phyloP scores from a whole-genome alignment of 2,113 vertebrate genomes.

The Physeter macrocephalus region DNA sequence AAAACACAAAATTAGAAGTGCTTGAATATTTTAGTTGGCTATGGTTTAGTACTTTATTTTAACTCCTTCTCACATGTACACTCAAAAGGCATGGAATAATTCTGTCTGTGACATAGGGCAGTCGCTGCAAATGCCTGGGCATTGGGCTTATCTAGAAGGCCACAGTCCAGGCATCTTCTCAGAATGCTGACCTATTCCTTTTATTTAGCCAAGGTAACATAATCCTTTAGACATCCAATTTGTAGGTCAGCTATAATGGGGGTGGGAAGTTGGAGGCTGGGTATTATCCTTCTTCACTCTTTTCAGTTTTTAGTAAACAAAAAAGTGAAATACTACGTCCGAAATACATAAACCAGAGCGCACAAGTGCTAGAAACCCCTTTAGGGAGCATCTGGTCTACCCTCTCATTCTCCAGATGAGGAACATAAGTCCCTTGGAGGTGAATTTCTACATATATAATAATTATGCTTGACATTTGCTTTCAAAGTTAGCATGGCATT shows the following conservation, averaged over 20 bases:
- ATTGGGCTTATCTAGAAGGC: neutral
- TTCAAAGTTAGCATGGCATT: slow-evolving; percentile 44
- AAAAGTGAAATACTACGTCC: slow-evolving; percentile 15
- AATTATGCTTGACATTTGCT: slow-evolving; percentile 27
- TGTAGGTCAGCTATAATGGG: neutral
- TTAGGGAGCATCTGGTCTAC: slow-evolving; percentile 33
- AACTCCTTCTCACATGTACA: neutral
- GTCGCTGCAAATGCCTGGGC: neutral
- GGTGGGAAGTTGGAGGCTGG: neutral
- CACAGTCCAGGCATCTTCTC: neutral
- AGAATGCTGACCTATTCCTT: neutral
- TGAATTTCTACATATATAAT: slow-evolving; percentile 11
- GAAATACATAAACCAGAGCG: slow-evolving; percentile 31
- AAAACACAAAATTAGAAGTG: neutral
- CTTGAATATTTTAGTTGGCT: neutral
- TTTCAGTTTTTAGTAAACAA: slow-evolving; percentile 38
- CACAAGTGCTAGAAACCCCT: neutral
- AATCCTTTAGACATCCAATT: slow-evolving; percentile 6
- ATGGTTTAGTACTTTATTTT: neutral
- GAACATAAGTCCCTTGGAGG: slow-evolving; percentile 4
- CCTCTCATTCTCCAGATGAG: slow-evolving; percentile 23
- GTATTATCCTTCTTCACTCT: neutral
- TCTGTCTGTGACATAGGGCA: neutral
- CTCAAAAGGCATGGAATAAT: neutral
- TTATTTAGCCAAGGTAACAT: slow-evolving; percentile 7